Evolutionary conservation across 2,888 invertebrate genomes (phyloP).

Genomic region (Dasypolia templi): DNA sequence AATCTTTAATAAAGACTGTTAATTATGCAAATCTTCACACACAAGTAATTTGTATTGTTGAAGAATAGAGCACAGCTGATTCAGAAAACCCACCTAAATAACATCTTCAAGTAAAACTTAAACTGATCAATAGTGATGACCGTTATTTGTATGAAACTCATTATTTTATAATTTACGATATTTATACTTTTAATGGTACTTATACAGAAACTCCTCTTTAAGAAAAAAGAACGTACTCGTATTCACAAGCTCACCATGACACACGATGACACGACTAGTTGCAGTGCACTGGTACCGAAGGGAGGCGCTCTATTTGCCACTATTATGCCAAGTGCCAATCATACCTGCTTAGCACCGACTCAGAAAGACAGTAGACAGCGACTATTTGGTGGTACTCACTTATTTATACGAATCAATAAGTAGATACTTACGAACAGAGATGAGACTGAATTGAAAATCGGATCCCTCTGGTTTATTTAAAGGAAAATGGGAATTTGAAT

Average conservation of each 20-base stretch:
- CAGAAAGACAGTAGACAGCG: slow-evolving; percentile 30
- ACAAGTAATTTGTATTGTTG: neutral
- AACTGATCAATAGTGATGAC: neutral
- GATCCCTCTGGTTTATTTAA: neutral
- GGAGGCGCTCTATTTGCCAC: slow-evolving; percentile 72
- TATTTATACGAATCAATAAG: slow-evolving; percentile 23
- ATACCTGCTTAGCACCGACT: slow-evolving; percentile 65
- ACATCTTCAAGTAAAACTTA: neutral
- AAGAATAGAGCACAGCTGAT: neutral
- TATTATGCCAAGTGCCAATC: slow-evolving; percentile 79
- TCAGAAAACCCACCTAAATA: neutral
- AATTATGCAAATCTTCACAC: neutral
- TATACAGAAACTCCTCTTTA: neutral
- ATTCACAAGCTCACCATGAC: slow-evolving; percentile 31
- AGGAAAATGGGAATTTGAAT: neutral
- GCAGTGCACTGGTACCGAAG: slow-evolving; percentile 24
- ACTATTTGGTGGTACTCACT: slow-evolving; percentile 15
- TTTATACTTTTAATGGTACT: neutral
- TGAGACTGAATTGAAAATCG: neutral
- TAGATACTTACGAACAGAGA: slow-evolving; percentile 20
- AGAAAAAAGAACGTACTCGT: neutral
- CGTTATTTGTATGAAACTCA: neutral
- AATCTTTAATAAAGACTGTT: neutral
- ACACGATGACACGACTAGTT: slow-evolving; percentile 21
- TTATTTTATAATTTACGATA: slow-evolving; percentile 1